Conservation (phyloP, 1,140 invertebrate species). For the Reticulitermes speratus region DNA sequence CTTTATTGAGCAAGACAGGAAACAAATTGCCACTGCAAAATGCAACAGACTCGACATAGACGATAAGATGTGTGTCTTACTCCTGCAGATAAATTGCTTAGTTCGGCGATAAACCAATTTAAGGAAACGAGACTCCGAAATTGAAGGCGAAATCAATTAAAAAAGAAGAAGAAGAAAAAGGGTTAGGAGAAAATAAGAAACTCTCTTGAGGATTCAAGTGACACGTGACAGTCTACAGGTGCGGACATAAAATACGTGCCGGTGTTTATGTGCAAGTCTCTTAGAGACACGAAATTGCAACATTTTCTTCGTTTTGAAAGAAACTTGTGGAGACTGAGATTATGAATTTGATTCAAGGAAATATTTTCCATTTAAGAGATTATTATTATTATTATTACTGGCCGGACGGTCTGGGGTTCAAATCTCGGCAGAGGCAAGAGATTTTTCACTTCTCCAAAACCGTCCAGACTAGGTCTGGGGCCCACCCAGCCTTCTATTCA, state of each 20-base stretch:
- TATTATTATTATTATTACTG: no score
- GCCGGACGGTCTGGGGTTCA: no score
- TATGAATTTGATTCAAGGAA: no score
- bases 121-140: neutral
- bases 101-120: neutral
- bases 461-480: no score
- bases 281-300: neutral
- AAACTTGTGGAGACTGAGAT: no score
- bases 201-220: constrained; percentile 14
- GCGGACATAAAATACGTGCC: neutral
- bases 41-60: neutral
- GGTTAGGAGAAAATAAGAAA: neutral
- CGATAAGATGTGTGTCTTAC: neutral
- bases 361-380: no score
- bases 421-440: no score
- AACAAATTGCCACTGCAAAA: constrained; percentile 12
- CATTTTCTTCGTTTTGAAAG: no score
- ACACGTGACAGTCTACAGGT: neutral
- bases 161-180: neutral
- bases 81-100: neutral
- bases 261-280: no score
- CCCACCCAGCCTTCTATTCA: no score
- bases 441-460: no score
- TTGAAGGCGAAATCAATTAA: constrained; percentile 19
- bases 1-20: neutral